These are phyloP conservation scores for Rugalucina vietnamica DNA, from an alignment of 2,888 invertebrate genomes.

Conservation along the genomic window DNA sequence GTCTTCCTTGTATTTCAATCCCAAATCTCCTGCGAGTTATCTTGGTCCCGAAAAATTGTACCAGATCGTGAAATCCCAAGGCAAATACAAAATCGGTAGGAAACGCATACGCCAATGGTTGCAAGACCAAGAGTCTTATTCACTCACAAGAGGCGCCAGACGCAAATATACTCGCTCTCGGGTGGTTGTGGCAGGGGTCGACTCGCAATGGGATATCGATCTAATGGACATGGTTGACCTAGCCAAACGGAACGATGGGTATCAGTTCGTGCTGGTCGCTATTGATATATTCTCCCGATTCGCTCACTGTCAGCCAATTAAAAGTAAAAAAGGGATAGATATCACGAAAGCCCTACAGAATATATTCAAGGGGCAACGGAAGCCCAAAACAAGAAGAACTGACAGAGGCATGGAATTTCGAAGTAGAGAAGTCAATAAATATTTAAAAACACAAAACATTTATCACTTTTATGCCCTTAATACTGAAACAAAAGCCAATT, in stretches of 20 bases:
- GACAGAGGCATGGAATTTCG: background rate
- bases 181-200: background rate
- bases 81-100: background rate
- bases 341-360: background rate
- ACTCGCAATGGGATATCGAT: background rate
- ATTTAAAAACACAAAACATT: background rate
- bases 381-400: background rate
- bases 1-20: background rate
- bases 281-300: conserved; percentile 4
- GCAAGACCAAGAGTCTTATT: conserved; percentile 16
- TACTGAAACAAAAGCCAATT: conserved; percentile 12
- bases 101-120: background rate
- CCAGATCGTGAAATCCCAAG: conserved; percentile 1
- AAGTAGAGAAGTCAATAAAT: background rate
- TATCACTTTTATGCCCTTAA: background rate
- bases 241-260: background rate
- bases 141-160: conserved; percentile 7
- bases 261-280: background rate
- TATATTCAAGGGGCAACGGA: background rate
- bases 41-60: conserved; percentile 1
- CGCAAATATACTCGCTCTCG: background rate
- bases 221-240: background rate
- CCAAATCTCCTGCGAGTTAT: background rate
- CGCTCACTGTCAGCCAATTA: background rate
- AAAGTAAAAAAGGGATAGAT: background rate